phyloP scores from a whole-genome alignment of 2,888 invertebrate species.

The Lycophotia porphyrea region DNA sequence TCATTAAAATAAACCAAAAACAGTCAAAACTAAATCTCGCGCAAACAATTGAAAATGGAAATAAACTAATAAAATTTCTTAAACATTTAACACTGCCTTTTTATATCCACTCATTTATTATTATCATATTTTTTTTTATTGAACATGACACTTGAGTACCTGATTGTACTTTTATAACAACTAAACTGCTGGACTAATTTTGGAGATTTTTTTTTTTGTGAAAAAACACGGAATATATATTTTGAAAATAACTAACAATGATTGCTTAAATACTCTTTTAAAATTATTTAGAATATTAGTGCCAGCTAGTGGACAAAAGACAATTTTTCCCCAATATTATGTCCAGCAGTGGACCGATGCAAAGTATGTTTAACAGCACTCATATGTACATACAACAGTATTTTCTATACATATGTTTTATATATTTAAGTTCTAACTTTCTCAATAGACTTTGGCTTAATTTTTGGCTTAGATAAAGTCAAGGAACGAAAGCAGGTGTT shows the following conservation, averaged over 20 bases:
- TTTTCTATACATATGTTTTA: constrained; percentile 64
- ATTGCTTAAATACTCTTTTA: constrained; percentile 36
- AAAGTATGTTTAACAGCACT: constrained; percentile 64
- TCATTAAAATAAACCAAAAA: neutral
- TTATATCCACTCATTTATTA: constrained; percentile 59
- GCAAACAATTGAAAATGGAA: constrained; percentile 51
- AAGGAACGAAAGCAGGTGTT: constrained; percentile 69
- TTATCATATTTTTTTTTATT: constrained; percentile 67
- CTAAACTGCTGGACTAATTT: constrained; percentile 64
- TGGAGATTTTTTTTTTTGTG: constrained; percentile 43
- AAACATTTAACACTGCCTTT: constrained; percentile 63
- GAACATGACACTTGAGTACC: constrained; percentile 79
- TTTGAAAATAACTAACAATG: constrained; percentile 34
- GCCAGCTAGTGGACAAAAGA: constrained; percentile 46
- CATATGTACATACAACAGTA: constrained; percentile 63
- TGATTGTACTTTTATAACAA: constrained; percentile 78
- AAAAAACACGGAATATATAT: constrained; percentile 22
- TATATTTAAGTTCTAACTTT: constrained; percentile 68
- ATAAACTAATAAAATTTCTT: constrained; percentile 64
- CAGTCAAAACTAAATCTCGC: constrained; percentile 56
- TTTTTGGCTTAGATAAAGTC: constrained; percentile 84
- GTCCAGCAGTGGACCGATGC: constrained; percentile 62
- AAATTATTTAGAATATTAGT: constrained; percentile 55
- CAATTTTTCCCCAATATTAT: constrained; percentile 50
- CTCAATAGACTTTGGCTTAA: constrained; percentile 85